These are phyloP conservation scores for Chaunax sp. DNA, from an alignment of 2,797 vertebrate species.

Conservation along the genomic window DNA sequence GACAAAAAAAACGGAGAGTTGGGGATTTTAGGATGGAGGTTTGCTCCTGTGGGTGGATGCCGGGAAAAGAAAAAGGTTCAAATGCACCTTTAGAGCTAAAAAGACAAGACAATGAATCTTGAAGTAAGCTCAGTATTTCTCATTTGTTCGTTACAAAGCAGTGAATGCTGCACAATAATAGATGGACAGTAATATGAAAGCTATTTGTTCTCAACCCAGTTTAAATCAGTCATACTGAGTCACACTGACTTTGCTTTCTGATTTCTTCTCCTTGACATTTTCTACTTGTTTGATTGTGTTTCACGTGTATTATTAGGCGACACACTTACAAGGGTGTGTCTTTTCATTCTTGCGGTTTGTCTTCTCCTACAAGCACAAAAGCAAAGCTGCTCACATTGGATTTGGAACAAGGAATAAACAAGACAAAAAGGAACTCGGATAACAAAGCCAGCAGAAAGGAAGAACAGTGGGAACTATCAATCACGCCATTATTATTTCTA, in stretches of 20 bases:
- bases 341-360: not conserved
- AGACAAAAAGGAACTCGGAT: slow-evolving; percentile 19
- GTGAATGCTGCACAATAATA: slow-evolving; percentile 10
- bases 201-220: slow-evolving; percentile 9
- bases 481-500: slow-evolving; percentile 15
- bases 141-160: slow-evolving; percentile 18
- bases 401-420: slow-evolving; percentile 17
- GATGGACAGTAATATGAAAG: not conserved
- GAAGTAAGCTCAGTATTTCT: not conserved
- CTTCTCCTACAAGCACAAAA: slow-evolving; percentile 9
- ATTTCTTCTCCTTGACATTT: slow-evolving; percentile 9
- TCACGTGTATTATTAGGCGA: not conserved
- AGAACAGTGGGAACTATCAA: slow-evolving; percentile 24
- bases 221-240: slow-evolving; percentile 1
- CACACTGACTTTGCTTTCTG: slow-evolving; percentile 18
- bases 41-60: not conserved
- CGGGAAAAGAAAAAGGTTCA: not conserved
- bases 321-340: slow-evolving; percentile 12
- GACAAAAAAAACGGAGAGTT: not conserved
- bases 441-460: slow-evolving; percentile 5
- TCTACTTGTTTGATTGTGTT: not conserved
- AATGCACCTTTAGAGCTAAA: not conserved
- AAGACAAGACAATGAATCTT: not conserved
- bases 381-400: slow-evolving; percentile 6
- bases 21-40: not conserved